Evolutionary conservation across 2,888 invertebrate species (phyloP), one percentile per base, ranked within the genome.

Genomic region (Sarcophaga rosellei): DNA sequence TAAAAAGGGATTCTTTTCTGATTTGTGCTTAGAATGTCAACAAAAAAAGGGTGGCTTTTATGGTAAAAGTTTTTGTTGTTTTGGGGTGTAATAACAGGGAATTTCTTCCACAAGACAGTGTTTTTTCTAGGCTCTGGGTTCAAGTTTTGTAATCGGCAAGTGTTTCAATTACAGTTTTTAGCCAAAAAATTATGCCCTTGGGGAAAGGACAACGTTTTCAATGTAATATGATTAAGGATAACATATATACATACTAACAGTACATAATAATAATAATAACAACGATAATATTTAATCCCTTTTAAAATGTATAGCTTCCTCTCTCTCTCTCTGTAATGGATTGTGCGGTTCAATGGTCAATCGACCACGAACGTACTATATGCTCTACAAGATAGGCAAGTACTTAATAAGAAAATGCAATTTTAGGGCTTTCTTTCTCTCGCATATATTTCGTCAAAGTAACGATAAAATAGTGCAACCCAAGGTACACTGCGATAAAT

Each of bases 121-220:
- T 81, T 8, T 35, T 35, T 35, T 35, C 35, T 8, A 8, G 35
- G 59, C 70, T 62, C 61, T 79, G 81, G 65, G 65, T 78, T 63
- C 45, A 15, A 62, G 12, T 69, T 23, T 66, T 72, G 76, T 80
- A 80, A 59, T n/a, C 70, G 78, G 69, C 81, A 78, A 85, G 81
- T 85, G 81, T 82, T 78, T 81, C 35, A 70, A 74, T 81, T 81
- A 74, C 68, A 73, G 69, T 62, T 78, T 74, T 15, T 44, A 35
- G 62, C 44, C 20, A 15, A 70, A 69, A 65, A 73, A 65, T 63
- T 57, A 69, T 23, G 73, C 78, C 63, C 74, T 44, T 23, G 68
- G 63, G 63, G 17, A 23, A 35, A 53, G 15, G 4, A 17, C 53
- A 53, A 15, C 15, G 53, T 53, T 12, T 53, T 53, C 15, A 1